Evolutionary conservation across 2,113 vertebrate species (phyloP).

Genomic region (Vanacampus margaritifer): DNA sequence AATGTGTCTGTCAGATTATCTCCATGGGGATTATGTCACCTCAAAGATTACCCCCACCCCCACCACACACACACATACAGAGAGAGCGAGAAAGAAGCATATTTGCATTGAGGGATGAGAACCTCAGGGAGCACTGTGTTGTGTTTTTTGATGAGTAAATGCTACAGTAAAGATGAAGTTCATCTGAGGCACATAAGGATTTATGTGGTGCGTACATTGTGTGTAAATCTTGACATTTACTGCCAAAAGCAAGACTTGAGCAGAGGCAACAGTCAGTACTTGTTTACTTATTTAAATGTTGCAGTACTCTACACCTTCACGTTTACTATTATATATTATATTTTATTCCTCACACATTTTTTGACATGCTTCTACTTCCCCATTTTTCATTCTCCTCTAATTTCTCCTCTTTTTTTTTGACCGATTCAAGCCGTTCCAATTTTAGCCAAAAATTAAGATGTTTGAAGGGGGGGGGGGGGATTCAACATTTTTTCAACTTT

Average conservation of each 20-base stretch:
- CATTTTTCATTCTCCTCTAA: too few relatives aligned
- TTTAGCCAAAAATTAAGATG: too few relatives aligned
- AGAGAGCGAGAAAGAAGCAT: constrained; percentile 28
- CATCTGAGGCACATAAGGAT: not conserved
- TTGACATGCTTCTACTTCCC: too few relatives aligned
- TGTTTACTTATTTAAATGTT: not conserved
- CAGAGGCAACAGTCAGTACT: not conserved
- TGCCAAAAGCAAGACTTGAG: not conserved
- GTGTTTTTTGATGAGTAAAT: not conserved
- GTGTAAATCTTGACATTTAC: not conserved
- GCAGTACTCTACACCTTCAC: too few relatives aligned
- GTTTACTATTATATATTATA: too few relatives aligned
- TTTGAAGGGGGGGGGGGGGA: too few relatives aligned
- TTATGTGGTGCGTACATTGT: not conserved
- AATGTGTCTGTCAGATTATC: constrained; percentile 68
- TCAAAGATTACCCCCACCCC: constrained; percentile 49
- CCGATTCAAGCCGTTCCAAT: too few relatives aligned
- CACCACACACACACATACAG: not conserved
- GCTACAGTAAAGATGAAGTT: not conserved
- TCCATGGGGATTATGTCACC: constrained; percentile 62
- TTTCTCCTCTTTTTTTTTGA: too few relatives aligned
- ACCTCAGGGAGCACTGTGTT: constrained; percentile 15
- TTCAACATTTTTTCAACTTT: too few relatives aligned
- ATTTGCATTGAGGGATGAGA: constrained; percentile 36
- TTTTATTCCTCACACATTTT: too few relatives aligned